Base-by-base conservation (phyloP, 2,888 invertebrate genomes). In the Philhelius pedissequus region DNA sequence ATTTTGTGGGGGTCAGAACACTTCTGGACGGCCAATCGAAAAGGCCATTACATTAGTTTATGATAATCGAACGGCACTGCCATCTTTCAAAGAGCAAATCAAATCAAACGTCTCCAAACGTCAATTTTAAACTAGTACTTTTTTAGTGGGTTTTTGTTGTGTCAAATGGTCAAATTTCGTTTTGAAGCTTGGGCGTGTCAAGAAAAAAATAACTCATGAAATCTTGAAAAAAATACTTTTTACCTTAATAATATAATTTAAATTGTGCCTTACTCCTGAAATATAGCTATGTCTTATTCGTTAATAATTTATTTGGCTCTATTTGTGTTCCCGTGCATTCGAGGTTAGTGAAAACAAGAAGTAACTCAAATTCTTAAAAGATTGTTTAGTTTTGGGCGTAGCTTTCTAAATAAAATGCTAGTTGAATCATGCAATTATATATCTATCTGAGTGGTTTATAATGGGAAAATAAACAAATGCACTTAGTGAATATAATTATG, bases 101-200 rank as follows among this genome's bases (percentile, higher is more conserved):
- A 69, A 48, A 40, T 64, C 60, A 54, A 60, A 77, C 20, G 8
- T 13, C 1, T 38, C 27, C n/a, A 38, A 35, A 43, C 9, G 18
- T 18, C 35, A 54, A 27, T 66, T 79, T 80, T 66, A 80, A 48
- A 71, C 84, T 84, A 84, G 32, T 84, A 84, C 84, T 9, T 81
- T 71, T 15, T 1, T 32, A 68, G 52, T 74, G 40, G 50, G 66
- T 71, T 35, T 7, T 7, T n/a, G 4, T 64, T 20, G 30, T 62
- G 32, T 45, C 13, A 60, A 32, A 48, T n/a, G n/a, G n/a, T n/a
- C 13, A 54, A 38, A 52, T 9, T 60, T 62, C 13, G n/a, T 30
- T 13, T 48, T 45, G 30, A 64, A 62, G 13, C 32, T 77, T 80
- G 84, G 84, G 84, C 75, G 84, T 84, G 84, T 84, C 84, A 32